These are phyloP conservation scores for Cheilosia pagana DNA, from an alignment of 2,888 invertebrate species.

Conservation along the genomic window DNA sequence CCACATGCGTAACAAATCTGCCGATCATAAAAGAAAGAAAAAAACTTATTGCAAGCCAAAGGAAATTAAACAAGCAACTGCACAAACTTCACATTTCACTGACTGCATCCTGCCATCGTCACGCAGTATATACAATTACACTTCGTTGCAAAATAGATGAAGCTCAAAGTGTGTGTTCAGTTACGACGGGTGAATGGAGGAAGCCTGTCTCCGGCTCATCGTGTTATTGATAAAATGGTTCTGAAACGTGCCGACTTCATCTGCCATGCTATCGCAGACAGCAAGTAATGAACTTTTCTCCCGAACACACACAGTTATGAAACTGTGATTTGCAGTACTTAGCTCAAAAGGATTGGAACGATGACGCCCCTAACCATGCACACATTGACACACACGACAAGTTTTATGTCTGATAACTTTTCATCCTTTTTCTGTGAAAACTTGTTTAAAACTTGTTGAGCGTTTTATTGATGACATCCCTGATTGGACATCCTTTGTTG, in stretches of 20 bases:
- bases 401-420: slow-evolving; percentile 39
- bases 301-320: slow-evolving; percentile 54
- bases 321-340: slow-evolving; percentile 59
- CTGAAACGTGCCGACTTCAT: slow-evolving; percentile 69
- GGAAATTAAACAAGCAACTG: slow-evolving; percentile 69
- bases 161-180: slow-evolving; percentile 4
- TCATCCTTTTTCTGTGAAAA: slow-evolving; percentile 13
- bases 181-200: neutral
- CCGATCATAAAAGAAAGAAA: neutral
- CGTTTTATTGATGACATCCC: slow-evolving; percentile 37
- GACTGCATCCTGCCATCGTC: slow-evolving; percentile 65
- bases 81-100: slow-evolving; percentile 65
- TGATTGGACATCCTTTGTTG: neutral
- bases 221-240: slow-evolving; percentile 71
- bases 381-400: neutral
- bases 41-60: slow-evolving; percentile 45
- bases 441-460: slow-evolving; percentile 46
- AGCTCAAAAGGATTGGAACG: slow-evolving; percentile 37
- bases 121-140: slow-evolving; percentile 1
- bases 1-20: too few species aligned
- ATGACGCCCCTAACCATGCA: neutral
- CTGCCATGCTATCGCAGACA: slow-evolving; percentile 61
- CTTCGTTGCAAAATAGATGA: slow-evolving; percentile 48
- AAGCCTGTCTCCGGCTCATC: slow-evolving; percentile 72
- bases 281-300: slow-evolving; percentile 73